Conservation (phyloP, 2,113 vertebrate species). For the Panurus biarmicus region DNA sequence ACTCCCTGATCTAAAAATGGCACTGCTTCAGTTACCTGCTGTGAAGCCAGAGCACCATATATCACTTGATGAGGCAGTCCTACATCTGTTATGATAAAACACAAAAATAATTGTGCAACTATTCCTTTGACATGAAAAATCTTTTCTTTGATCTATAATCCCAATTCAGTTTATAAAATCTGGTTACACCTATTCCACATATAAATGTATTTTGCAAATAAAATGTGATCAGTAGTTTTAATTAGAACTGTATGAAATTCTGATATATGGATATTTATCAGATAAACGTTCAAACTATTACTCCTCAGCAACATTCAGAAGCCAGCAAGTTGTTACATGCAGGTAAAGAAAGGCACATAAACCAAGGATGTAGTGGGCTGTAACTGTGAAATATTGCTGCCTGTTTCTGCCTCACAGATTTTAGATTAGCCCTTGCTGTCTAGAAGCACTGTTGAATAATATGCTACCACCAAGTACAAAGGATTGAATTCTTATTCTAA, state of each 20-base stretch:
- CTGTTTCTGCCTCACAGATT: conserved; percentile 56
- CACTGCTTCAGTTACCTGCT: background rate
- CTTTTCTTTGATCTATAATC: background rate
- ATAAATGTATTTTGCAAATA: background rate
- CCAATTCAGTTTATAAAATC: background rate
- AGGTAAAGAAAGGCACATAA: conserved; percentile 27
- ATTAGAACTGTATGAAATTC: background rate
- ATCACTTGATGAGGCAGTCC: background rate
- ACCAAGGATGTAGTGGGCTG: conserved; percentile 11
- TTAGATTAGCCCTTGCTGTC: conserved; percentile 49
- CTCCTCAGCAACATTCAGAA: background rate
- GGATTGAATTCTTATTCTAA: conserved; percentile 33
- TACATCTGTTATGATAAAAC: background rate
- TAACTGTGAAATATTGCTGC: conserved; percentile 55
- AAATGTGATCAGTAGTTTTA: background rate
- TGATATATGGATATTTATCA: background rate
- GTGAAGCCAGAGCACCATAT: background rate
- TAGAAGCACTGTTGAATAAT: conserved; percentile 7
- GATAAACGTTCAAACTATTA: background rate
- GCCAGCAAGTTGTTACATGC: background rate
- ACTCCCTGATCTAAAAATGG: background rate
- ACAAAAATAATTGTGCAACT: background rate
- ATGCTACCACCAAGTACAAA: background rate
- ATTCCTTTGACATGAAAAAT: background rate
- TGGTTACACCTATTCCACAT: background rate